Conservation (phyloP, 2,113 vertebrate genomes). For the Prietella phreatophila region DNA sequence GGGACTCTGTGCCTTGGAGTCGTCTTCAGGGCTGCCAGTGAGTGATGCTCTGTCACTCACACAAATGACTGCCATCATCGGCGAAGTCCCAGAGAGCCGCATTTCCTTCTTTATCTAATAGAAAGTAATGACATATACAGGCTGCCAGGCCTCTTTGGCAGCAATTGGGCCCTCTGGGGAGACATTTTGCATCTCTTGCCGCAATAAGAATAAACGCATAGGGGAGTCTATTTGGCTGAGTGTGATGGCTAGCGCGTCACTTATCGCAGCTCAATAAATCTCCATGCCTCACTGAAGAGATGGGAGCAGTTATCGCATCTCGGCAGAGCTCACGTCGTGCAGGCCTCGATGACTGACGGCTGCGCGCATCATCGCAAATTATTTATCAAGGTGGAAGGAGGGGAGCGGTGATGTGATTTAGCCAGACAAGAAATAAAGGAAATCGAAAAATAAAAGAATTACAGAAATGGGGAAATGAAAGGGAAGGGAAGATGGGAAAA, state of each 20-base stretch:
- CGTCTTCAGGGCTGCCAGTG: slow-evolving; percentile 64
- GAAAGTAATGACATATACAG: slow-evolving; percentile 78
- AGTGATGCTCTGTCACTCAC: slow-evolving; percentile 74
- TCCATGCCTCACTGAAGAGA: slow-evolving; percentile 81
- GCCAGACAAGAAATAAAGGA: slow-evolving; percentile 62
- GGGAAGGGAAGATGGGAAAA: slow-evolving; percentile 58
- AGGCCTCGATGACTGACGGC: slow-evolving; percentile 74
- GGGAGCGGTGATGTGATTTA: slow-evolving; percentile 75
- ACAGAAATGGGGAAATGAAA: slow-evolving; percentile 79
- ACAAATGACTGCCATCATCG: slow-evolving; percentile 70
- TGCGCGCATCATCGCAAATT: slow-evolving; percentile 62
- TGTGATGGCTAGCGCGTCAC: slow-evolving; percentile 78
- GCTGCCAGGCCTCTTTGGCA: slow-evolving; percentile 70
- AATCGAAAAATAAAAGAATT: slow-evolving; percentile 76
- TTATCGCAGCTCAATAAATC: slow-evolving; percentile 87
- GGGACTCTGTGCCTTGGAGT: slow-evolving; percentile 48
- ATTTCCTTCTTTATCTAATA: slow-evolving; percentile 86
- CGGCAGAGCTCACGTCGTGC: slow-evolving; percentile 77
- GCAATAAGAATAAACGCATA: slow-evolving; percentile 88
- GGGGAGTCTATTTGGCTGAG: slow-evolving; percentile 79
- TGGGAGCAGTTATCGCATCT: slow-evolving; percentile 82
- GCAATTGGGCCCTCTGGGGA: slow-evolving; percentile 58
- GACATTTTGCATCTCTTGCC: slow-evolving; percentile 76
- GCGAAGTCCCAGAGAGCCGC: slow-evolving; percentile 67
- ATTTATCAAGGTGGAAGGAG: slow-evolving; percentile 68